These are phyloP conservation scores for Indri indri DNA, from an alignment of 2,113 vertebrate genomes.

Conservation along the genomic window DNA sequence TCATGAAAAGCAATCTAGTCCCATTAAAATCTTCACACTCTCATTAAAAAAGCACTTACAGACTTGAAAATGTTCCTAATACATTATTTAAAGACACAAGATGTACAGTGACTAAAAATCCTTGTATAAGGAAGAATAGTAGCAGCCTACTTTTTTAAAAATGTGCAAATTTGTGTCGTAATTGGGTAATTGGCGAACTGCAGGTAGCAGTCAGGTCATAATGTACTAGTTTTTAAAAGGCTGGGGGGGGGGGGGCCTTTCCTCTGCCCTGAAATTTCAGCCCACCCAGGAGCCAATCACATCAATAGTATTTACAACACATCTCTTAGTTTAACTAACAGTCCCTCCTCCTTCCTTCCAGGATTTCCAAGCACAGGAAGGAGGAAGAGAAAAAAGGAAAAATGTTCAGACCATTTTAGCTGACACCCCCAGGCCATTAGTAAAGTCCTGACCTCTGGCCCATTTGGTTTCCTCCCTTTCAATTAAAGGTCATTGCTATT, in stretches of 20 bases:
- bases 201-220: constrained; percentile 79
- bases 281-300: not conserved
- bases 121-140: constrained; percentile 83
- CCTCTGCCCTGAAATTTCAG: not conserved
- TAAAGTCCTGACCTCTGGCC: constrained; percentile 46
- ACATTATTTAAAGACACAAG: constrained; percentile 92
- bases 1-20: constrained; percentile 91
- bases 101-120: constrained; percentile 89
- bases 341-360: not conserved
- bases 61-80: constrained; percentile 90
- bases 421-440: constrained; percentile 7
- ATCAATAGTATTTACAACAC: not conserved
- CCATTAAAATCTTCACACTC: constrained; percentile 92
- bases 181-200: constrained; percentile 83
- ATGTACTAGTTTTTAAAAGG: constrained; percentile 24
- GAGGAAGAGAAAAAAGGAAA: not conserved
- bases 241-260: not conserved
- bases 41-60: constrained; percentile 93
- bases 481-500: constrained; percentile 57
- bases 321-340: not conserved
- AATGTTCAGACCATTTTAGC: not conserved
- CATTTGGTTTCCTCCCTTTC: constrained; percentile 61
- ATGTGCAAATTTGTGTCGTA: constrained; percentile 81
- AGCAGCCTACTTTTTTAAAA: constrained; percentile 79
- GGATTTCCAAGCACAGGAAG: not conserved